A percentile compares a stretch with the other conserved stretches of the same genome.
These are phyloP conservation scores for Neodiprion virginianus DNA, from an alignment of 1,140 invertebrate species.

Conservation along the genomic window DNA sequence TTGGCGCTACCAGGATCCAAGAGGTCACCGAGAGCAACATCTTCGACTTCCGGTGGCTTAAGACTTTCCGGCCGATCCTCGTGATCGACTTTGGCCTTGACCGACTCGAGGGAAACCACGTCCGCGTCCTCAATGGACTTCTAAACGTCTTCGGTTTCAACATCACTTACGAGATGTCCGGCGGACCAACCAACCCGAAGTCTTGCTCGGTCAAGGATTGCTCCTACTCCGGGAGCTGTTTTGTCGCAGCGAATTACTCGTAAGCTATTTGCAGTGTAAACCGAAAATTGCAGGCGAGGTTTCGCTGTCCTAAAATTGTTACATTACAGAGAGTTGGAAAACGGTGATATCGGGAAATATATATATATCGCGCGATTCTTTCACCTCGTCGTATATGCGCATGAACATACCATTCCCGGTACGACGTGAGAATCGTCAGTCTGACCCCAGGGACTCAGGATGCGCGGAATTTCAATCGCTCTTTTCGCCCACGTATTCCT, in stretches of 20 bases:
- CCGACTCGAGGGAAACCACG: constrained; percentile 80
- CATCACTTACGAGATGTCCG: constrained; percentile 84
- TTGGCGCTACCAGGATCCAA: constrained; percentile 66
- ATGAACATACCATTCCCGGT: constrained; percentile 8
- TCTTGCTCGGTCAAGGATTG: constrained; percentile 81
- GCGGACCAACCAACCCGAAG: constrained; percentile 60
- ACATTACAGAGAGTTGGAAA: constrained; percentile 17
- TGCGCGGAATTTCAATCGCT: no score
- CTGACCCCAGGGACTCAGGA: no score
- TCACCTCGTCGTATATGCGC: constrained; percentile 20
- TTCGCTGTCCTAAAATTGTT: no score
- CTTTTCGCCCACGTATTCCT: no score
- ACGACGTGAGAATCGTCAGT: not conserved
- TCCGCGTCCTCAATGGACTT: constrained; percentile 80
- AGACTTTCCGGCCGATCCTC: constrained; percentile 76
- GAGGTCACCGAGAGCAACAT: constrained; percentile 76
- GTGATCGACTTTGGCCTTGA: constrained; percentile 79
- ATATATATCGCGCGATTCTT: constrained; percentile 13
- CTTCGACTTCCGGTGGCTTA: constrained; percentile 71
- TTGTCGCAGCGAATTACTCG: constrained; percentile 72
- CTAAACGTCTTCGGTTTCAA: constrained; percentile 92
- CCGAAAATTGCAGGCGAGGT: constrained; percentile 1
- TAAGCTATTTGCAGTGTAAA: constrained; percentile 56
- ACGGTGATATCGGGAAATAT: constrained; percentile 18
- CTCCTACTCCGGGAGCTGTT: constrained; percentile 84